Base-by-base conservation (phyloP, 2,113 vertebrate genomes). In the Callopanchax toddi region DNA sequence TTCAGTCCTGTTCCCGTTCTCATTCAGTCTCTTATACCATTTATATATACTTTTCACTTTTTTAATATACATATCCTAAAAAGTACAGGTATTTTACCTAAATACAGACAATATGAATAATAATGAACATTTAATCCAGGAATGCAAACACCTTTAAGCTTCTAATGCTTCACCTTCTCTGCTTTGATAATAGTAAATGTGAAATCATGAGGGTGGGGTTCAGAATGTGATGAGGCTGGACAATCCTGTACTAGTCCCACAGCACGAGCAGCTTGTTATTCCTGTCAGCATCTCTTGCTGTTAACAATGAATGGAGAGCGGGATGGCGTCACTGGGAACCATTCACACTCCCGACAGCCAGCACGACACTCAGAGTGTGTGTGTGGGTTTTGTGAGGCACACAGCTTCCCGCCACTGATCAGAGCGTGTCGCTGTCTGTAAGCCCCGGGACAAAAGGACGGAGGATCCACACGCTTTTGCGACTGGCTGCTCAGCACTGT, bases 221-320 rank as follows among this genome's bases (percentile, higher is more conserved):
- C 44, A 87, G 84, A 85, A 95, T 93, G 46, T 93, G 94, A 94
- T 95, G 95, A 95, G 92, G 79, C 83, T 78, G 85, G 79, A 93
- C 86, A 89, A 89, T 89, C 69, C 86, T 75, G 44, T 12, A 64
- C 68, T 49, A n/a, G 58, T 69, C 59, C 57, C 75, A 64, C 74
- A 68, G 56, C 77, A 63, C 56, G 10, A 83, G 70, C 75, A 71
- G 60, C 74, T 79, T 89, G 92, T 92, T 90, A 87, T 86, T 91
- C 86, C 86, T 84, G 90, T 93, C 92, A 90, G 87, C 91, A 87
- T 86, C 76, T 96, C 94, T 94, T 54, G 56, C 82, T 25, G 63
- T 81, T 87, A 89, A 89, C 90, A 90, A 91, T 82, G 88, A 92
- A 86, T 86, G 90, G 78, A 88, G 89, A 79, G 81, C 10, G 11